These are phyloP conservation scores for Microctonus hyperodae DNA, from an alignment of 2,888 invertebrate genomes.

Conservation along the genomic window DNA sequence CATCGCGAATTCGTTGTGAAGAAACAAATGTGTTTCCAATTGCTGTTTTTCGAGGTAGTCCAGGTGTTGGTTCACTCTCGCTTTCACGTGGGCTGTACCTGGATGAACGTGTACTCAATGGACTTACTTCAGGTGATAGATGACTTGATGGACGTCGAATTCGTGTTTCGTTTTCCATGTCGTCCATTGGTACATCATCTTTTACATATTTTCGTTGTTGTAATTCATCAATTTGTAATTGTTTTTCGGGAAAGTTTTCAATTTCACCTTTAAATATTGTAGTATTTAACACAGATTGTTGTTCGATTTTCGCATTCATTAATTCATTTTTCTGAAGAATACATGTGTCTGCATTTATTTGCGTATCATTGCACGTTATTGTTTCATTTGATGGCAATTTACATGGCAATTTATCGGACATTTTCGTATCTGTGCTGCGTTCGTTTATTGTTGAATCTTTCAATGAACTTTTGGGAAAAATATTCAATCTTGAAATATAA, in stretches of 20 bases:
- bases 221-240: constrained; percentile 29
- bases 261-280: not conserved
- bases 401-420: not conserved
- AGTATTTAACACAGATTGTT: not conserved
- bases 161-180: constrained; percentile 57
- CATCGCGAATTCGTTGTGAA: constrained; percentile 60
- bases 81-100: constrained; percentile 61
- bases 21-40: constrained; percentile 55
- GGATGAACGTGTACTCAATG: constrained; percentile 59
- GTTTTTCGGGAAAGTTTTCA: not conserved
- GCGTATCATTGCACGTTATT: not conserved
- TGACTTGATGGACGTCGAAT: constrained; percentile 60
- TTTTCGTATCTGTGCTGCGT: not conserved
- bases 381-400: not conserved
- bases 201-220: constrained; percentile 51
- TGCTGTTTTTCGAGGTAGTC: constrained; percentile 56
- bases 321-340: not conserved
- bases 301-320: not conserved
- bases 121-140: constrained; percentile 60
- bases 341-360: not conserved
- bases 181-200: constrained; percentile 58
- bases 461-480: not conserved
- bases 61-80: constrained; percentile 61
- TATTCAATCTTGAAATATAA: not conserved
- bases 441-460: not conserved